Conservation (phyloP, 1,140 invertebrate genomes). For the Pseudachorutes palmiensis region DNA sequence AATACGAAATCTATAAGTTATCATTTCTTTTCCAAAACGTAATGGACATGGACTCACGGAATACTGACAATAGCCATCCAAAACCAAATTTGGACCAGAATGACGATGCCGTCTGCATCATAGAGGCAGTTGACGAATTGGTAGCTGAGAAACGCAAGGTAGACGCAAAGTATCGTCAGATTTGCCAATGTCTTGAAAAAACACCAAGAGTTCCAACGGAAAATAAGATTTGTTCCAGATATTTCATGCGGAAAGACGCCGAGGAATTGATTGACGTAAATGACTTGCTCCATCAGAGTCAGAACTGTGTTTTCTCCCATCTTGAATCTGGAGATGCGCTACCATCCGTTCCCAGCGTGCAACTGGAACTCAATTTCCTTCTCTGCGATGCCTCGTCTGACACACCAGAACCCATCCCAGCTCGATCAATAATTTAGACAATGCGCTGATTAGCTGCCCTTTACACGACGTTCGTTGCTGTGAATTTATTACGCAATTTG, state of each 20-base stretch:
- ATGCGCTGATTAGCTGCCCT: too few species aligned
- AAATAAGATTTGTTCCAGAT: slow-evolving; percentile 3
- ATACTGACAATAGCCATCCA: slow-evolving; percentile 14
- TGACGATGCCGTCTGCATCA: not conserved
- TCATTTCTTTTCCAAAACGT: slow-evolving; percentile 10
- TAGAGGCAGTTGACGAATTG: slow-evolving; percentile 11
- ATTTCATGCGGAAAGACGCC: slow-evolving; percentile 26
- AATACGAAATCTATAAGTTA: too few species aligned
- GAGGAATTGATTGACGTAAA: slow-evolving; percentile 21
- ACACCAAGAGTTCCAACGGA: slow-evolving; percentile 18
- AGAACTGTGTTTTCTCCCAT: not conserved
- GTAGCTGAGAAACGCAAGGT: slow-evolving; percentile 15
- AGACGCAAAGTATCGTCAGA: slow-evolving; percentile 14
- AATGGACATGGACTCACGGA: slow-evolving; percentile 6
- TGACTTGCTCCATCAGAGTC: slow-evolving; percentile 12
- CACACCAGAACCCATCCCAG: not conserved
- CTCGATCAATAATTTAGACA: too few species aligned
- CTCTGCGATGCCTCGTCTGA: not conserved
- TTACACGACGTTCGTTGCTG: too few species aligned
- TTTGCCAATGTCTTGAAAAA: slow-evolving; percentile 21
- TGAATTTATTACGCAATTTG: too few species aligned
- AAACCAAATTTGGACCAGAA: slow-evolving; percentile 12
- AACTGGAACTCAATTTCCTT: not conserved
- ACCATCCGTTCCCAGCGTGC: not conserved
- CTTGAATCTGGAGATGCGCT: not conserved